phyloP scores from a whole-genome alignment of 2,113 vertebrate species.

The Haemorhous mexicanus region DNA sequence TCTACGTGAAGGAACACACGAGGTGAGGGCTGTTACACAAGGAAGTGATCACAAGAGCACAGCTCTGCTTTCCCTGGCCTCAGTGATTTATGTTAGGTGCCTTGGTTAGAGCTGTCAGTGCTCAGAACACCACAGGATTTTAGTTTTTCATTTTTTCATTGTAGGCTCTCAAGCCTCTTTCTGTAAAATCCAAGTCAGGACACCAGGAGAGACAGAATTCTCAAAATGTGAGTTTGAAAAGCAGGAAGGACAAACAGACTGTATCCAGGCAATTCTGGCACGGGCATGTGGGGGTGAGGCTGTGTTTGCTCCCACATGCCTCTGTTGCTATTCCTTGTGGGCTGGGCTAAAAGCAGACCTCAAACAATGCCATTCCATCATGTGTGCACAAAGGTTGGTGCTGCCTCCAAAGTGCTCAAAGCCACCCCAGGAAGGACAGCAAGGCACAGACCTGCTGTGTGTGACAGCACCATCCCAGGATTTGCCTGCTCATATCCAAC shows the following conservation, averaged over 20 bases:
- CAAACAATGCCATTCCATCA: neutral
- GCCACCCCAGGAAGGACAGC: neutral
- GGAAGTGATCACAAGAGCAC: neutral
- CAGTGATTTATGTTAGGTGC: neutral
- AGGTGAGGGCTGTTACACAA: neutral
- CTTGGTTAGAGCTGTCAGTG: neutral
- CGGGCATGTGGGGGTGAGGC: fast-evolving
- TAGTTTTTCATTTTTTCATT: neutral
- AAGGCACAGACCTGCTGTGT: neutral
- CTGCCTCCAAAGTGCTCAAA: neutral
- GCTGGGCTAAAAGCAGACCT: neutral
- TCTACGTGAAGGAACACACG: neutral
- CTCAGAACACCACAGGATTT: neutral
- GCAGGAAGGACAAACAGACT: neutral
- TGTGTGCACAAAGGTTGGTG: neutral
- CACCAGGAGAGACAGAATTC: neutral
- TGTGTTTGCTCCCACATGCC: neutral
- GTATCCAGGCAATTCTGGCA: neutral
- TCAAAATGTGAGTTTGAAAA: neutral
- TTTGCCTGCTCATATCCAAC: neutral
- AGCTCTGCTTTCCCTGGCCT: neutral
- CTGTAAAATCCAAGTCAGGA: neutral
- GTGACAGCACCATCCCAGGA: too few relatives aligned
- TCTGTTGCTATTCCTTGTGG: neutral
- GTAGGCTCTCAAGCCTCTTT: neutral